Conservation (phyloP, 2,888 invertebrate genomes). For the Polydrusus tereticollis region DNA sequence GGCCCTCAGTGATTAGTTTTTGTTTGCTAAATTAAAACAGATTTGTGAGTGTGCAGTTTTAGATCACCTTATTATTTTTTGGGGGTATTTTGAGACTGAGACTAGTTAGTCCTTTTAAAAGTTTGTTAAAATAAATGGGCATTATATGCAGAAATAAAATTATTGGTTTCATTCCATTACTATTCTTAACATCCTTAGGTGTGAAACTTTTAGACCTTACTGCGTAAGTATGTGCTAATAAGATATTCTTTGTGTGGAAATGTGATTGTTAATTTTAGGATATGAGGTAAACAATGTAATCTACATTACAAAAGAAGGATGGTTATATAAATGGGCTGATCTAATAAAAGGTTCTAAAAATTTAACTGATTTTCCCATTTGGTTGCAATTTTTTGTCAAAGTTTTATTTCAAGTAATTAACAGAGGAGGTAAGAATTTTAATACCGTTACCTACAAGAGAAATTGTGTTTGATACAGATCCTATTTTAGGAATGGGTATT, state of each 20-base stretch:
- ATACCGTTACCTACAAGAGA: background rate
- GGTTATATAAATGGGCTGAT: constrained; percentile 79
- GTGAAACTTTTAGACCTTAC: too few relatives aligned
- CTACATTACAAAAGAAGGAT: constrained; percentile 75
- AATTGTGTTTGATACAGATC: constrained; percentile 22
- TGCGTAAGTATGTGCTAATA: too few relatives aligned
- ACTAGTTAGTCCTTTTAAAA: too few relatives aligned
- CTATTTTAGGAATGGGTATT: constrained; percentile 71
- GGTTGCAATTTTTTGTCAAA: constrained; percentile 81
- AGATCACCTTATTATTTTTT: too few relatives aligned
- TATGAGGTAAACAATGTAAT: constrained; percentile 65
- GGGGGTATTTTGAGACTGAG: too few relatives aligned
- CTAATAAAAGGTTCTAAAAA: constrained; percentile 69
- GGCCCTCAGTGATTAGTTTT: too few relatives aligned
- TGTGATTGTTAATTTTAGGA: constrained; percentile 54
- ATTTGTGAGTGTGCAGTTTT: too few relatives aligned
- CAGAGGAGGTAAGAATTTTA: constrained; percentile 71
- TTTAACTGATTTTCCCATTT: constrained; percentile 78
- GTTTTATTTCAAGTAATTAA: constrained; percentile 80
- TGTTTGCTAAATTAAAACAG: too few relatives aligned
- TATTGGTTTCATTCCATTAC: too few relatives aligned
- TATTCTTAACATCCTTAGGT: too few relatives aligned
- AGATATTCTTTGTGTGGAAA: background rate
- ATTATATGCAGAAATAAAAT: too few relatives aligned
- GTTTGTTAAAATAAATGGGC: too few relatives aligned